Base-by-base conservation (phyloP, 1,140 invertebrate genomes). In the Cepaea nemoralis region DNA sequence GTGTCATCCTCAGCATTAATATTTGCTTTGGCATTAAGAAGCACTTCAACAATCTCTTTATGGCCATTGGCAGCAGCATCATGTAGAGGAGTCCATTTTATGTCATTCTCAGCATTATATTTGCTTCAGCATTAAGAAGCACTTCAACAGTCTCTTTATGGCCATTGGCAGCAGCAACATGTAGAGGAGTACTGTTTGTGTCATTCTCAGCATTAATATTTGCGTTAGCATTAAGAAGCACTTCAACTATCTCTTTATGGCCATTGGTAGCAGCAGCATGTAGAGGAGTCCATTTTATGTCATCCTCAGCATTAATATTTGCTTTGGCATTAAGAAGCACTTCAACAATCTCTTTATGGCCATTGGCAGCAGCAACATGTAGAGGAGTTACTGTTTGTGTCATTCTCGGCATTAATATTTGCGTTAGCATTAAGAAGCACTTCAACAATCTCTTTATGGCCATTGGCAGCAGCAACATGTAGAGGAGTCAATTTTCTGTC, bases 401-500 rank as follows among this genome's bases (percentile, higher is more conserved):
- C 82, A 10, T 86, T 67, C 33, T 69, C 76, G 48, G 89, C 86
- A n/a, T 87, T 86, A 27, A 89, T 81, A 69, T 87, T 12, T 8
- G 45, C 45, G 8, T 19, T 48, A 48, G 45, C 45, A 12, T 48
- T 48, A 8, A 48, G 45, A 8, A 48, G 45, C 8, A 48, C 45
- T 48, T 48, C 45, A 48, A 48, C 45, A 48, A 48, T 19, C 19
- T 48, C 45, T 48, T 48, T 48, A 48, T 48, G 45, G 19, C 45
- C 45, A 12, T 48, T 48, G 19, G 8, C 88, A 0, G 87, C 85
- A 24, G 88, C 87, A 16, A 84, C 85, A 82, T 89, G 88, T 3
- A 90, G 75, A n/a, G 89, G 84, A 12, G 89, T 87, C 48, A 88
- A 89, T 14, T 88, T 86, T 84, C 89, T 87, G 42, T 80, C 81